Conservation (phyloP, 2,888 invertebrate genomes). For the Agrochola lychnidis region DNA sequence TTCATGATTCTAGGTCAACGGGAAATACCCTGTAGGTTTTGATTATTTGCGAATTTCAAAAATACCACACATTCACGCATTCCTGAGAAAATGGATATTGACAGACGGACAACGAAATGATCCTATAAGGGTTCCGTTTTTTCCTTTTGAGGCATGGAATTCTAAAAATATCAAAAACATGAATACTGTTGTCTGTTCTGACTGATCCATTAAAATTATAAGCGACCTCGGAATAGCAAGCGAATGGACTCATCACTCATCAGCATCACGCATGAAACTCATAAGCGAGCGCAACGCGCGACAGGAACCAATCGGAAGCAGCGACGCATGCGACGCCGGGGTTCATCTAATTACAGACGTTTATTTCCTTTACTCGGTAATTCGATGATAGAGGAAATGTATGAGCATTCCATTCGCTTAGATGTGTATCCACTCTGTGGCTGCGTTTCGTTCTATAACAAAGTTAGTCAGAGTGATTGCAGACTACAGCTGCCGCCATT, state of each 20-base stretch:
- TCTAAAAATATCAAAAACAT: neutral
- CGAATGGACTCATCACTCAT: constrained; percentile 19
- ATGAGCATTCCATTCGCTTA: constrained; percentile 42
- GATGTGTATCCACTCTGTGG: constrained; percentile 2
- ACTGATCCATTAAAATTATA: neutral
- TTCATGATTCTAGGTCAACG: too few relatives aligned
- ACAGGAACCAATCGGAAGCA: constrained; percentile 43
- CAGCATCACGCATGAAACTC: neutral
- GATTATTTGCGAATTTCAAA: too few relatives aligned
- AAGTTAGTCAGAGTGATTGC: neutral
- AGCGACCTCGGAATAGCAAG: neutral
- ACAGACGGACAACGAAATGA: too few relatives aligned
- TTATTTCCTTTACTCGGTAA: constrained; percentile 53
- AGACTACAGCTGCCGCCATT: constrained; percentile 6
- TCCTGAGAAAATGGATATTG: too few relatives aligned
- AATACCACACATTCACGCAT: too few relatives aligned
- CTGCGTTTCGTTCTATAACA: neutral
- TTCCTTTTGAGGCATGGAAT: too few relatives aligned
- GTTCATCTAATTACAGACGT: constrained; percentile 46
- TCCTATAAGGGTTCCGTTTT: too few relatives aligned
- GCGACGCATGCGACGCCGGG: constrained; percentile 32
- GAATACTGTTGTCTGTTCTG: neutral
- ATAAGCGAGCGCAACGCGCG: constrained; percentile 7
- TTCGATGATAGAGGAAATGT: constrained; percentile 42
- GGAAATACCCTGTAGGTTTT: too few relatives aligned